Evolutionary conservation across 2,113 vertebrate species (phyloP).

Genomic region (Scolopax mira): DNA sequence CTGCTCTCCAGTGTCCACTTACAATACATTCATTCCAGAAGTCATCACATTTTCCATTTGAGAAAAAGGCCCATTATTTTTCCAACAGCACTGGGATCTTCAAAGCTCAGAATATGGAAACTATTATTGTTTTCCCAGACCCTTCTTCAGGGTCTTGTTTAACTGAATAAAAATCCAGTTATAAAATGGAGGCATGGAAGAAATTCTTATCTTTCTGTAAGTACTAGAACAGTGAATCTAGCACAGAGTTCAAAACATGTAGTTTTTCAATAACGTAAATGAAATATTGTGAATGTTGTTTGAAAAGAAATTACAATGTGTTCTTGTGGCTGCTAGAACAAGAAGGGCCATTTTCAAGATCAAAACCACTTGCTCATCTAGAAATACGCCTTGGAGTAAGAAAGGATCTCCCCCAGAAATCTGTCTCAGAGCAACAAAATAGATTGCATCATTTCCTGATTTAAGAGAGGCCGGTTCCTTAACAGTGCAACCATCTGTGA

Average conservation of each 20-base stretch:
- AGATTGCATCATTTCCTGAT: slow-evolving; percentile 66
- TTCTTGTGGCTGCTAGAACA: neutral
- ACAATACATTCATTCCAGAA: slow-evolving; percentile 9
- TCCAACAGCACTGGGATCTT: neutral
- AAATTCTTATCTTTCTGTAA: neutral
- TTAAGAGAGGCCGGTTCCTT: slow-evolving; percentile 19
- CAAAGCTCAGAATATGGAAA: slow-evolving; percentile 32
- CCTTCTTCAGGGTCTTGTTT: neutral
- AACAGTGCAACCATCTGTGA: slow-evolving; percentile 68
- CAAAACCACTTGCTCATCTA: neutral
- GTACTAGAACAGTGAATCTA: neutral
- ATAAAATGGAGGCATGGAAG: neutral
- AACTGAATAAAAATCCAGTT: neutral
- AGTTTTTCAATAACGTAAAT: neutral
- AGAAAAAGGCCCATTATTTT: slow-evolving; percentile 16
- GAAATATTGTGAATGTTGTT: neutral
- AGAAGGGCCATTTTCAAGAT: neutral
- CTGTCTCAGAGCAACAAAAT: slow-evolving; percentile 31
- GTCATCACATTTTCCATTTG: slow-evolving; percentile 33
- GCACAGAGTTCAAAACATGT: neutral
- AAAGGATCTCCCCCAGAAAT: slow-evolving; percentile 43
- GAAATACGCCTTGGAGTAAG: neutral
- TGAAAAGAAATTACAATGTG: neutral
- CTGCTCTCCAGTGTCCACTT: neutral
- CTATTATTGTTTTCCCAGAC: slow-evolving; percentile 14